Evolutionary conservation across 2,113 vertebrate species (phyloP).

Genomic region (Camarhynchus parvulus): DNA sequence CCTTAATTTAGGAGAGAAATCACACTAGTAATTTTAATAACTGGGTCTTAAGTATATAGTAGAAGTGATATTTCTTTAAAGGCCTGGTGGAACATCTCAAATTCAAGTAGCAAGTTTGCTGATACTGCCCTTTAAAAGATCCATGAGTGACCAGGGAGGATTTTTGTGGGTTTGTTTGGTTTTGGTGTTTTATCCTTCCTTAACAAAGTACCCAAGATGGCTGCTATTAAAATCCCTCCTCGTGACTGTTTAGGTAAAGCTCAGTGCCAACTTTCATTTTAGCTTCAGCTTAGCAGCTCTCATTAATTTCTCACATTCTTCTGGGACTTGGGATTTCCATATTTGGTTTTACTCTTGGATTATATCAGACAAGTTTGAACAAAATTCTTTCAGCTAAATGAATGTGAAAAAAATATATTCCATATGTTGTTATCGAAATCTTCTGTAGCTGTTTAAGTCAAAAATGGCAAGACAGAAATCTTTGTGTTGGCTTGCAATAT

Average conservation of each 20-base stretch:
- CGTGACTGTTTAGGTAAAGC: background rate
- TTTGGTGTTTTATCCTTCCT: background rate
- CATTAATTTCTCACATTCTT: constrained; percentile 44
- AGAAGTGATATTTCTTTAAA: background rate
- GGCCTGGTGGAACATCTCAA: background rate
- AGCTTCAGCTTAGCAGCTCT: constrained; percentile 27
- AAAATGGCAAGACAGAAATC: constrained; percentile 44
- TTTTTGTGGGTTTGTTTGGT: background rate
- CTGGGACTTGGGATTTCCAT: constrained; percentile 33
- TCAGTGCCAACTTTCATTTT: constrained; percentile 28
- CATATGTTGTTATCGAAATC: constrained; percentile 55
- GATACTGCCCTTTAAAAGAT: background rate
- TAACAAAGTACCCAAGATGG: background rate
- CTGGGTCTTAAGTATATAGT: background rate
- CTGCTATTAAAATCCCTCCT: constrained; percentile 13
- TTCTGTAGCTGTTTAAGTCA: constrained; percentile 54
- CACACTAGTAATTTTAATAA: background rate
- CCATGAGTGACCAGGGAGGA: background rate
- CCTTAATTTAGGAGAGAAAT: background rate
- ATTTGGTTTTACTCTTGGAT: constrained; percentile 55
- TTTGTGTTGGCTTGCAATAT: background rate
- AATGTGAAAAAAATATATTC: constrained; percentile 34
- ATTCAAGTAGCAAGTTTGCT: background rate
- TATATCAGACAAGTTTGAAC: constrained; percentile 41
- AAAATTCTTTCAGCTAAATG: constrained; percentile 27